Conservation (phyloP, 2,888 invertebrate species). For the Seira ritae region DNA sequence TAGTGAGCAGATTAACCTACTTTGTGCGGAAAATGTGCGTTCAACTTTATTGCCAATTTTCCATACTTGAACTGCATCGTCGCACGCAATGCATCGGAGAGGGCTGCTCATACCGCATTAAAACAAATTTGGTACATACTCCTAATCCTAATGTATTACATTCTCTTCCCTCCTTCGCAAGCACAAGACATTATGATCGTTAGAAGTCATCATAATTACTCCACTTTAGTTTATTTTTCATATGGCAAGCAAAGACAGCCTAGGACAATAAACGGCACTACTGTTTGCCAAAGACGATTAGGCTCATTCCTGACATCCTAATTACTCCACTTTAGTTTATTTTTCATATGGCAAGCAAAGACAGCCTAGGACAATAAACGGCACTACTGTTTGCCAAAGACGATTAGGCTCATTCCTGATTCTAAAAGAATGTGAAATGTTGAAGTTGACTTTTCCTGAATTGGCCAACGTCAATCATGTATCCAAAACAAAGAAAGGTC, state of each 20-base stretch:
- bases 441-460: too few relatives aligned
- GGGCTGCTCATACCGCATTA: not conserved
- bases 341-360: not conserved
- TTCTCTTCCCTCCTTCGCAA: not conserved
- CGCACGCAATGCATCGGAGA: not conserved
- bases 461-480: too few relatives aligned
- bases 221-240: not conserved
- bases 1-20: not conserved
- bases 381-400: too few relatives aligned
- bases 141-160: not conserved
- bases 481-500: too few relatives aligned
- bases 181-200: not conserved
- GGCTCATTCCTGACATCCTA: too few relatives aligned
- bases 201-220: not conserved
- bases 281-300: too few relatives aligned
- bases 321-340: not conserved
- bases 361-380: too few relatives aligned
- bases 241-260: not conserved
- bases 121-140: not conserved
- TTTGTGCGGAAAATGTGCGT: not conserved
- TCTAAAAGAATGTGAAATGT: too few relatives aligned
- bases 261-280: too few relatives aligned
- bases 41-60: not conserved
- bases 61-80: not conserved
- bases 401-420: too few relatives aligned